A percentile compares a stretch with the other conserved stretches of the same genome.
phyloP scores from a whole-genome alignment of 2,113 vertebrate species.

The Chaetodon trifascialis region DNA sequence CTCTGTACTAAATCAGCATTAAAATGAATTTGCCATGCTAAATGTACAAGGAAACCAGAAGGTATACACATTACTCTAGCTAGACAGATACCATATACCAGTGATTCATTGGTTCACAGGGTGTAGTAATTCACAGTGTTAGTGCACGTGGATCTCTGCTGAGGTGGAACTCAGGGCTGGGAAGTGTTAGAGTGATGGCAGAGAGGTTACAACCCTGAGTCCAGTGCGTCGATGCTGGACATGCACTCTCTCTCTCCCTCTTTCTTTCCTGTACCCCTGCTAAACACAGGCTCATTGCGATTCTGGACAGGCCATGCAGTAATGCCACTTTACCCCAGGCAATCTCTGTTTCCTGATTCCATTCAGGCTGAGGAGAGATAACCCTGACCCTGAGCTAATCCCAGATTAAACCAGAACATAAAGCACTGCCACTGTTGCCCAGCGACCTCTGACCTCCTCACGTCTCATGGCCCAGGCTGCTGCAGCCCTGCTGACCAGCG shows the following conservation, averaged over 20 bases:
- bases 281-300: slow-evolving; percentile 63
- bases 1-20: slow-evolving; percentile 36
- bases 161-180: slow-evolving; percentile 34
- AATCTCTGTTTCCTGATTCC: slow-evolving; percentile 81
- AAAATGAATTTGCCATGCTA: slow-evolving; percentile 60
- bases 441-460: slow-evolving; percentile 68
- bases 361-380: slow-evolving; percentile 75
- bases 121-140: slow-evolving; percentile 55
- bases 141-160: slow-evolving; percentile 39
- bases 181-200: slow-evolving; percentile 51
- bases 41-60: slow-evolving; percentile 63
- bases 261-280: slow-evolving; percentile 13
- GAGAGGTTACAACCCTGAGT: slow-evolving; percentile 41
- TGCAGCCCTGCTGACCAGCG: slow-evolving; percentile 33
- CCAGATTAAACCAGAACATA: slow-evolving; percentile 83
- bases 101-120: slow-evolving; percentile 53
- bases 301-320: slow-evolving; percentile 64
- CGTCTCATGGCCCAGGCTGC: slow-evolving; percentile 44
- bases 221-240: slow-evolving; percentile 30
- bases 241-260: slow-evolving; percentile 12
- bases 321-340: slow-evolving; percentile 78
- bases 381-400: slow-evolving; percentile 85
- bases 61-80: slow-evolving; percentile 48
- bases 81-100: slow-evolving; percentile 52
- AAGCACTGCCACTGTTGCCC: slow-evolving; percentile 67